A percentile compares a stretch with the other conserved stretches of the same genome.
Evolutionary conservation across 2,113 vertebrate genomes (phyloP).

Genomic region (Rostratula benghalensis): DNA sequence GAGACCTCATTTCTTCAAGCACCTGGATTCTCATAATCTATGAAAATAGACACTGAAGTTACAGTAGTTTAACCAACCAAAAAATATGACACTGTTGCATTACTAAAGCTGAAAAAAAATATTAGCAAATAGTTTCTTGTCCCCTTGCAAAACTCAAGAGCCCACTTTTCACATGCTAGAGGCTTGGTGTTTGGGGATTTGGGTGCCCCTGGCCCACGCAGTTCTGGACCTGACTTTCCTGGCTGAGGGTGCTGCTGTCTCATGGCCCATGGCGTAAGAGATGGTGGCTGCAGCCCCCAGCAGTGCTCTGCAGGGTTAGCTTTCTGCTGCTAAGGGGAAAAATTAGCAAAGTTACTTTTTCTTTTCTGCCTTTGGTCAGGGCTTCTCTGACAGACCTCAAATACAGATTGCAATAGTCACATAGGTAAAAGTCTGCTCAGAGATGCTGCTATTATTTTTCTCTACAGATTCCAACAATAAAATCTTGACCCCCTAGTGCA

Average conservation of each 20-base stretch:
- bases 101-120: neutral
- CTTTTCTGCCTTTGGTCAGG: neutral
- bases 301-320: neutral
- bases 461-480: neutral
- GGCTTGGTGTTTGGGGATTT: neutral
- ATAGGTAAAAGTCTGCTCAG: neutral
- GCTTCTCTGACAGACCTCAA: neutral
- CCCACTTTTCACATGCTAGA: neutral
- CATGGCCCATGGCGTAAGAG: neutral
- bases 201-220: neutral
- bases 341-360: neutral
- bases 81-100: neutral
- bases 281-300: neutral
- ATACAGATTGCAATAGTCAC: neutral
- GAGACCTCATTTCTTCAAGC: neutral
- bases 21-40: neutral
- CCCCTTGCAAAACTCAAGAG: neutral
- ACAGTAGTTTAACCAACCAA: neutral
- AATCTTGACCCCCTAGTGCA: neutral
- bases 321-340: neutral
- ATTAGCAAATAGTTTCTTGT: neutral
- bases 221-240: neutral
- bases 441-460: neutral
- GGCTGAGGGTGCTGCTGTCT: neutral
- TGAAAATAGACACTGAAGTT: neutral